Conservation (phyloP, 2,888 invertebrate genomes). For the Merodon equestris region DNA sequence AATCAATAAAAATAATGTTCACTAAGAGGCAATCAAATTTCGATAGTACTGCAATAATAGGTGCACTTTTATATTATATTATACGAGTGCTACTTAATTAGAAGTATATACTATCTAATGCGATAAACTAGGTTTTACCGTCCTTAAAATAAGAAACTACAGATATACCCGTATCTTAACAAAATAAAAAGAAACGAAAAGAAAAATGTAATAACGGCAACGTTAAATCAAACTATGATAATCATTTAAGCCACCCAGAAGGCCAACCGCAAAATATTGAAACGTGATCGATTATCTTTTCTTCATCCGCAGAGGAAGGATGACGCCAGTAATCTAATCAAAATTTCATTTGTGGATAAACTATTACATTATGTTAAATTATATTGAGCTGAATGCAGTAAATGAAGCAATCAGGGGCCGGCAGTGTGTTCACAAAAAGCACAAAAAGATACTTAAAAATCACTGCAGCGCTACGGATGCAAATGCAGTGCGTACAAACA, state of each 20-base stretch:
- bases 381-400: constrained; percentile 54
- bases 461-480: too few relatives aligned
- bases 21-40: constrained; percentile 32
- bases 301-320: constrained; percentile 5
- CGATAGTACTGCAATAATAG: constrained; percentile 10
- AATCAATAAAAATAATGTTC: constrained; percentile 57
- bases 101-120: too few relatives aligned
- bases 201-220: not conserved
- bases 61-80: not conserved
- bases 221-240: constrained; percentile 59
- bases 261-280: constrained; percentile 73
- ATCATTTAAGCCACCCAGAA: constrained; percentile 57
- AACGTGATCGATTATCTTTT: constrained; percentile 73
- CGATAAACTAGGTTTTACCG: too few relatives aligned
- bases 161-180: too few relatives aligned
- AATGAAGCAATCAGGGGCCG: constrained; percentile 60
- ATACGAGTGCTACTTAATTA: too few relatives aligned
- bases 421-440: too few relatives aligned
- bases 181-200: not conserved
- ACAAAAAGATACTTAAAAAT: too few relatives aligned
- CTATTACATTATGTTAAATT: constrained; percentile 62
- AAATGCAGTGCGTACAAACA: constrained; percentile 47
- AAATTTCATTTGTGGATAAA: constrained; percentile 61
- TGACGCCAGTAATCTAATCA: constrained; percentile 60
- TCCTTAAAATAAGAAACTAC: too few relatives aligned